These are phyloP conservation scores for Bubalus kerabau DNA, from an alignment of 2,113 vertebrate species.

Conservation along the genomic window DNA sequence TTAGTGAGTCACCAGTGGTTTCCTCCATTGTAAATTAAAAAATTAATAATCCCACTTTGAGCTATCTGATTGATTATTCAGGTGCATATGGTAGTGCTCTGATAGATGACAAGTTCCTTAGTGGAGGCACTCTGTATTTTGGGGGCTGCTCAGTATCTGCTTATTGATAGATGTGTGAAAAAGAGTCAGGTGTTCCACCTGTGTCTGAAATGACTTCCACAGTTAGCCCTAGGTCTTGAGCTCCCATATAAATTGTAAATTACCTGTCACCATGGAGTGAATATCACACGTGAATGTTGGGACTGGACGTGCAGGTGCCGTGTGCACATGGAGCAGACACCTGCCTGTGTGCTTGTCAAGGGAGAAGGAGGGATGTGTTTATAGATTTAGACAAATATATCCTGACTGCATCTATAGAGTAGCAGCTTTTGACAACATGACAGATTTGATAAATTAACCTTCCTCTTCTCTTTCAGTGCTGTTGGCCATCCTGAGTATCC, in stretches of 20 bases:
- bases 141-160: background rate
- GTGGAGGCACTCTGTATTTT: background rate
- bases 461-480: background rate
- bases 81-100: background rate
- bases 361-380: background rate
- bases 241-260: background rate
- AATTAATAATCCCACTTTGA: background rate
- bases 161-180: background rate
- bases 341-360: accelerated
- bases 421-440: background rate
- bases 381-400: background rate
- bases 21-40: background rate
- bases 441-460: background rate
- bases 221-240: background rate
- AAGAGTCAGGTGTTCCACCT: background rate
- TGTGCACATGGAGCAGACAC: background rate
- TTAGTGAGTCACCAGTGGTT: background rate
- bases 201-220: background rate
- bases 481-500: background rate
- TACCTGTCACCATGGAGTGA: background rate
- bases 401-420: no score
- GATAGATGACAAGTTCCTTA: background rate
- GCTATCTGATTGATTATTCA: background rate
- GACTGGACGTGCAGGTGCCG: background rate
- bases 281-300: background rate